These are phyloP conservation scores for Canis aureus DNA, from an alignment of 2,113 vertebrate species.

Conservation along the genomic window DNA sequence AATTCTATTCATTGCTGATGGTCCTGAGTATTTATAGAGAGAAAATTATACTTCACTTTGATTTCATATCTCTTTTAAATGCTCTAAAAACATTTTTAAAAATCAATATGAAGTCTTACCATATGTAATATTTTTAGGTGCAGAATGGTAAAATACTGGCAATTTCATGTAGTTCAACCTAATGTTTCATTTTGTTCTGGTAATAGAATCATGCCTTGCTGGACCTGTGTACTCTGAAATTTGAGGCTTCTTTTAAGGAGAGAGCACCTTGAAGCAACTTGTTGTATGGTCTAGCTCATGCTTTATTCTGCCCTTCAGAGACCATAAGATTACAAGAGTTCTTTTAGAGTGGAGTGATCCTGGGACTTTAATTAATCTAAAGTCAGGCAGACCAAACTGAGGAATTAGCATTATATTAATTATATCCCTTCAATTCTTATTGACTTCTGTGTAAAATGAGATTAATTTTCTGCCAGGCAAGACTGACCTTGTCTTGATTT, in stretches of 20 bases:
- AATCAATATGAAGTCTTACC: neutral
- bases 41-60: neutral
- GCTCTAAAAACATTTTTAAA: neutral
- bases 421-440: neutral
- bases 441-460: conserved; percentile 18
- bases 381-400: conserved; percentile 37
- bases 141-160: neutral
- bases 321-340: neutral
- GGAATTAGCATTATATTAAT: conserved; percentile 47
- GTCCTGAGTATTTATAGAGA: neutral
- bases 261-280: neutral
- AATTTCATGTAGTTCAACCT: neutral
- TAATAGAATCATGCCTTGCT: neutral
- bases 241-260: neutral
- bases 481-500: neutral
- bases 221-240: neutral
- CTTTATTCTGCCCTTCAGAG: neutral
- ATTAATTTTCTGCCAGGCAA: neutral
- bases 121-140: neutral
- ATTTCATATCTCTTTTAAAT: neutral
- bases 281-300: neutral
- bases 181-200: neutral
- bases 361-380: conserved; percentile 26
- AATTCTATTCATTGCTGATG: neutral
- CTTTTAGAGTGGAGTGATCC: neutral